These are phyloP conservation scores for Oceanites oceanicus DNA, from an alignment of 2,113 vertebrate species.

Conservation along the genomic window DNA sequence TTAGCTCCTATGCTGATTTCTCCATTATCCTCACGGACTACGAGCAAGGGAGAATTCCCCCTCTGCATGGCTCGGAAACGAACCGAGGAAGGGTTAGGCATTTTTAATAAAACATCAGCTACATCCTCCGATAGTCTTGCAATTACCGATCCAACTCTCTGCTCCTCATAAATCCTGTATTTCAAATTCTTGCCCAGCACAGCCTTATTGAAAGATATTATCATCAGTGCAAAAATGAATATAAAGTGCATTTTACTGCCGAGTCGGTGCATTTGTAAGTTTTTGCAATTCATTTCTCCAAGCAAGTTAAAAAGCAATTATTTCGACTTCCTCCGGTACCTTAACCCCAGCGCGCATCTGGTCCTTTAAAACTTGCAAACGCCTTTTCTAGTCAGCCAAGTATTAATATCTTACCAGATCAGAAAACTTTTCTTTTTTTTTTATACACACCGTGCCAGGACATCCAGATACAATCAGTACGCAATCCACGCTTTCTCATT, in stretches of 20 bases:
- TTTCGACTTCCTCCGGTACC: conserved; percentile 41
- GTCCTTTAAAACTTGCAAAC: conserved; percentile 8
- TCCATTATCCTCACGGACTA: conserved; percentile 90
- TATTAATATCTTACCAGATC: background rate
- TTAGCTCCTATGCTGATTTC: conserved; percentile 90
- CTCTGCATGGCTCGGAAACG: conserved; percentile 94
- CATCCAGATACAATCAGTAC: background rate
- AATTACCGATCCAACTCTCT: conserved; percentile 89
- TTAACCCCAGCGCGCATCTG: conserved; percentile 53
- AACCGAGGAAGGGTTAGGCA: conserved; percentile 83
- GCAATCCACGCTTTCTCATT: conserved; percentile 4
- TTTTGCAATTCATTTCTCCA: conserved; percentile 24
- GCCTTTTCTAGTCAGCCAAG: conserved; percentile 17
- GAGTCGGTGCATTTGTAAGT: conserved; percentile 30
- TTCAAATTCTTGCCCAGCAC: conserved; percentile 85
- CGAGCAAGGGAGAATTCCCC: conserved; percentile 82
- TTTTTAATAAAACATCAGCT: conserved; percentile 81
- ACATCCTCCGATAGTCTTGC: conserved; percentile 90
- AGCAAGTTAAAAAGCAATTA: conserved; percentile 43
- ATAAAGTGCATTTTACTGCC: conserved; percentile 71
- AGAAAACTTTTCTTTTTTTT: conserved; percentile 44
- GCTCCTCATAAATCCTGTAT: conserved; percentile 96
- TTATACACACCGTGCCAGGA: conserved; percentile 61
- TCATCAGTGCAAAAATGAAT: conserved; percentile 65
- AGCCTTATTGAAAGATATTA: conserved; percentile 46